These are phyloP conservation scores for Carposina sasakii DNA, from an alignment of 1,140 invertebrate species.

Conservation along the genomic window DNA sequence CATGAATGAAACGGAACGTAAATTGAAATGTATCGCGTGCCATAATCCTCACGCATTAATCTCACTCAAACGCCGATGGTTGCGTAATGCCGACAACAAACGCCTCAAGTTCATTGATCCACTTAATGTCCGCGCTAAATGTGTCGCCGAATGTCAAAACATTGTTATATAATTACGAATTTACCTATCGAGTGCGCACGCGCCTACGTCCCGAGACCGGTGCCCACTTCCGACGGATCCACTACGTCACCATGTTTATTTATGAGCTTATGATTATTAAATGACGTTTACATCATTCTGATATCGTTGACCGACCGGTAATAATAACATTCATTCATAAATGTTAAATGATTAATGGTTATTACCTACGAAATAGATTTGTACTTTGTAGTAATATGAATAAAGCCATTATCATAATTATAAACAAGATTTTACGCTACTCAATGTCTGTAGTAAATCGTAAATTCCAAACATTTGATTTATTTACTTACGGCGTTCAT, in stretches of 20 bases:
- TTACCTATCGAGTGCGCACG: slow-evolving; percentile 36
- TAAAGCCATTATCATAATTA: slow-evolving; percentile 68
- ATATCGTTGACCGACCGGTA: slow-evolving; percentile 64
- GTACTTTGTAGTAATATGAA: slow-evolving; percentile 63
- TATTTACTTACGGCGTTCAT: no score
- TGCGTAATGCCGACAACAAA: slow-evolving; percentile 61
- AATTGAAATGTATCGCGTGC: slow-evolving; percentile 71
- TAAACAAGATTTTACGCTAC: slow-evolving; percentile 64
- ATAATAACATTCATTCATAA: slow-evolving; percentile 63
- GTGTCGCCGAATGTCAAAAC: slow-evolving; percentile 70
- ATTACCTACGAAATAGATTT: slow-evolving; percentile 66
- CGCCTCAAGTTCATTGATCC: slow-evolving; percentile 71
- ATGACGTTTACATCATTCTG: slow-evolving; percentile 63
- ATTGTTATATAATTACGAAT: slow-evolving; percentile 63
- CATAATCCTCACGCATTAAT: slow-evolving; percentile 71
- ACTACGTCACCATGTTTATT: slow-evolving; percentile 62
- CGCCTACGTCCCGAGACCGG: slow-evolving; percentile 15
- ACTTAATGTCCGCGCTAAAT: slow-evolving; percentile 67
- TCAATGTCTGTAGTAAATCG: slow-evolving; percentile 53
- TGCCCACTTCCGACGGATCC: slow-evolving; percentile 41
- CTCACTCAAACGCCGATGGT: slow-evolving; percentile 66
- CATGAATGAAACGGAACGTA: slow-evolving; percentile 70
- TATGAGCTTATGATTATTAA: slow-evolving; percentile 70
- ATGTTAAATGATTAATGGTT: slow-evolving; percentile 63
- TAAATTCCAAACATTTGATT: slow-evolving; percentile 52